Percentiles rank a stretch among this genome's conserved stretches.
These are phyloP conservation scores for Prunella himalayana DNA, from an alignment of 2,113 vertebrate species.

Conservation along the genomic window DNA sequence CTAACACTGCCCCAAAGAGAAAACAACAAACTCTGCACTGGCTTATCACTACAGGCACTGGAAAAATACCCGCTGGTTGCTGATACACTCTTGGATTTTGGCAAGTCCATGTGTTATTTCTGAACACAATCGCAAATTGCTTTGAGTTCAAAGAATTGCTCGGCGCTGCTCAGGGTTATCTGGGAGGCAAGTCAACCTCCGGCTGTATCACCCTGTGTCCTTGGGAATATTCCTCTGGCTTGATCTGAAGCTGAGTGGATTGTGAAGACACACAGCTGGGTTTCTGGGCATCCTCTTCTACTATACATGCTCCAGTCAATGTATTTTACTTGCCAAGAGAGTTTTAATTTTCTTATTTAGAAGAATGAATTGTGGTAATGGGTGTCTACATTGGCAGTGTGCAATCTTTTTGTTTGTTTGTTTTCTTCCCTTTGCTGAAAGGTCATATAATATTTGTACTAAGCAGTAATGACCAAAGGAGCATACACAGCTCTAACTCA, in stretches of 20 bases:
- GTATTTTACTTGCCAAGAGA: background rate
- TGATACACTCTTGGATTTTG: constrained; percentile 2
- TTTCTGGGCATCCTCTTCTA: background rate
- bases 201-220: background rate
- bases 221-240: constrained; percentile 26
- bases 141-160: constrained; percentile 33
- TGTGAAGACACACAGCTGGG: background rate
- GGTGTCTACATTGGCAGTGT: background rate
- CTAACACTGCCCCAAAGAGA: background rate
- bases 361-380: background rate
- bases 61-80: constrained; percentile 5
- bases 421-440: constrained; percentile 15
- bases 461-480: background rate
- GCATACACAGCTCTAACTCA: constrained; percentile 2
- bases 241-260: constrained; percentile 28
- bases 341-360: constrained; percentile 21
- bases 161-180: constrained; percentile 24
- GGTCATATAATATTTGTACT: constrained; percentile 53
- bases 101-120: constrained; percentile 30
- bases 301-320: background rate
- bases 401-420: background rate
- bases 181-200: constrained; percentile 22
- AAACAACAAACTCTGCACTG: background rate
- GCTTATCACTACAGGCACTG: constrained; percentile 17
- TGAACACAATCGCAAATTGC: background rate